Conservation (phyloP, 2,797 vertebrate genomes). For the Tangara arthus region DNA sequence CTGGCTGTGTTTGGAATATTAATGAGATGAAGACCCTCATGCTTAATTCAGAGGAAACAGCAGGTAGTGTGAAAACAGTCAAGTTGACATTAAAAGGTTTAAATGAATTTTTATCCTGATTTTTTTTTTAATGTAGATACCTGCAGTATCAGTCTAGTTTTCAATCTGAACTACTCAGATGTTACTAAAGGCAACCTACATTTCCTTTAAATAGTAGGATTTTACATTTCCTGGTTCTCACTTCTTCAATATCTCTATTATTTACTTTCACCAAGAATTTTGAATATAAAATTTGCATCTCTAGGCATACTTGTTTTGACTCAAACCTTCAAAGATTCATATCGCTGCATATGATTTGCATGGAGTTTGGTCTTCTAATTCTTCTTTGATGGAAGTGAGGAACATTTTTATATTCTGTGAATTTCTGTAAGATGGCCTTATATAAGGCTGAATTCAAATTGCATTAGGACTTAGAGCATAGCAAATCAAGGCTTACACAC, state of each 20-base stretch:
- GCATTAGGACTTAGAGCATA: background rate
- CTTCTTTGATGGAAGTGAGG: background rate
- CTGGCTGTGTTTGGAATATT: background rate
- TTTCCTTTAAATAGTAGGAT: conserved; percentile 21
- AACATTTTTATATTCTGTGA: background rate
- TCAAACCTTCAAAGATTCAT: conserved; percentile 8
- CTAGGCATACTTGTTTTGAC: conserved; percentile 28
- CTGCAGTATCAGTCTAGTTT: background rate
- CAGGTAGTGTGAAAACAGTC: background rate
- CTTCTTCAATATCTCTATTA: conserved; percentile 19
- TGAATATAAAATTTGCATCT: conserved; percentile 13
- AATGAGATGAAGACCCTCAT: background rate
- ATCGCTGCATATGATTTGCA: conserved; percentile 18
- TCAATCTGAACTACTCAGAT: background rate
- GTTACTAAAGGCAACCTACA: background rate
- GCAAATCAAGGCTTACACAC: background rate
- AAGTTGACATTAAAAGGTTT: background rate
- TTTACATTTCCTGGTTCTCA: conserved; percentile 23
- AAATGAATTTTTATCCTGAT: background rate
- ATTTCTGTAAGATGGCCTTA: background rate
- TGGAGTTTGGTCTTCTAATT: background rate
- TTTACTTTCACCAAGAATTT: conserved; percentile 31
- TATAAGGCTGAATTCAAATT: background rate
- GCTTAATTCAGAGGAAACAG: background rate
- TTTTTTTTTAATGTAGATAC: background rate